Percentiles rank a stretch among this genome's conserved stretches.
Evolutionary conservation across 2,113 vertebrate genomes (phyloP).

Genomic region (Pseudonaja textilis): DNA sequence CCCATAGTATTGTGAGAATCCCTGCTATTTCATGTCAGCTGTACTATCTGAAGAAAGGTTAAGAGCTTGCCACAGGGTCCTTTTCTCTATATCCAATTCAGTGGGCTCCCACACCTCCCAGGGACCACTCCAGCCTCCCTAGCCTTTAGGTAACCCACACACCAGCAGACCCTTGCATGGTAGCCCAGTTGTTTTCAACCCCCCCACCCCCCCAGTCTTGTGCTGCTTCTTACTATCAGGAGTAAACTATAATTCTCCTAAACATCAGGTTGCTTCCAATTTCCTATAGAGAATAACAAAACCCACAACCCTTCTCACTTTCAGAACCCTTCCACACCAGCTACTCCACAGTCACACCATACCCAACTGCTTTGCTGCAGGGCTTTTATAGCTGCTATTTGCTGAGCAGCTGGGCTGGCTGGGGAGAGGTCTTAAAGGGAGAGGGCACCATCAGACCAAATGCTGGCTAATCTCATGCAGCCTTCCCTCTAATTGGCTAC

Average conservation of each 20-base stretch:
- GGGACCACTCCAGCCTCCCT: not conserved
- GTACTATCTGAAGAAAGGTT: not conserved
- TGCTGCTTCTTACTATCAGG: not conserved
- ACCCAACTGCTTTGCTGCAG: not conserved
- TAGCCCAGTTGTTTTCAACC: not conserved
- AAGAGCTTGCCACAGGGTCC: not conserved
- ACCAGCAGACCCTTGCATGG: not conserved
- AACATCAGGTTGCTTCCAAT: not conserved
- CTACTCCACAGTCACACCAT: not conserved
- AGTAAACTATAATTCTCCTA: not conserved
- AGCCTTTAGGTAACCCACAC: not conserved
- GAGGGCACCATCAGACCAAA: not conserved
- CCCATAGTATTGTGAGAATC: not conserved
- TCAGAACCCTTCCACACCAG: not conserved
- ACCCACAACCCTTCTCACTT: not conserved
- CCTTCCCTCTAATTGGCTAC: not conserved
- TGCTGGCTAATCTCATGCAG: not conserved
- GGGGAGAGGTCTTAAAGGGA: not conserved
- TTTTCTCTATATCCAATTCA: not conserved
- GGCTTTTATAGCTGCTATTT: not conserved
- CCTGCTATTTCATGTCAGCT: not conserved
- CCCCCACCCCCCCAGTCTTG: not conserved
- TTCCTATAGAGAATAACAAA: not conserved
- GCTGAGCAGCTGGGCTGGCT: not conserved
- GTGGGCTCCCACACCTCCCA: not conserved